Conservation (phyloP, 2,888 invertebrate species). For the Atherix ibis region DNA sequence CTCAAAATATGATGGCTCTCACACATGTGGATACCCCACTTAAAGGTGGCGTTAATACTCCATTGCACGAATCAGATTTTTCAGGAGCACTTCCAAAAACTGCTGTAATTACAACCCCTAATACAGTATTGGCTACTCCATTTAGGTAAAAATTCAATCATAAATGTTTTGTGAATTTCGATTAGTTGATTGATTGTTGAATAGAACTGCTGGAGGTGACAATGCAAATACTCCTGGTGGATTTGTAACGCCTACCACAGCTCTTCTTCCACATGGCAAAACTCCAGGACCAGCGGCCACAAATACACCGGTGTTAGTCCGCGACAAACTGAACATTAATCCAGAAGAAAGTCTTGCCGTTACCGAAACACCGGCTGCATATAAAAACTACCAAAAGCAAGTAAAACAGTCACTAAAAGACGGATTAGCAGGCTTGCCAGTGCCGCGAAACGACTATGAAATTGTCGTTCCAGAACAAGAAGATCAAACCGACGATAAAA, state of each 20-base stretch:
- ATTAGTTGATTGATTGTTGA: too few species aligned
- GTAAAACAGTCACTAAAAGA: constrained; percentile 58
- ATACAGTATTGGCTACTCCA: constrained; percentile 78
- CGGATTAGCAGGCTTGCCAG: constrained; percentile 67
- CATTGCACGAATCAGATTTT: constrained; percentile 79
- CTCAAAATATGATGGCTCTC: constrained; percentile 96
- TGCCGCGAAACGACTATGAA: constrained; percentile 94
- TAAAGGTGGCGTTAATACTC: constrained; percentile 91
- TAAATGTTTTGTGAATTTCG: constrained; percentile 17
- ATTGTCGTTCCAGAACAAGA: constrained; percentile 89
- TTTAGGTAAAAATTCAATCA: too few species aligned
- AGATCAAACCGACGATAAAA: constrained; percentile 34
- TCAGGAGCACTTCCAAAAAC: constrained; percentile 63
- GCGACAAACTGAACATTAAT: constrained; percentile 93
- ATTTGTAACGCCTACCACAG: constrained; percentile 39
- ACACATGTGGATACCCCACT: constrained; percentile 96
- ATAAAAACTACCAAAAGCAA: constrained; percentile 52
- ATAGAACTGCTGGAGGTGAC: constrained; percentile 48
- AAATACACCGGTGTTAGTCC: constrained; percentile 56
- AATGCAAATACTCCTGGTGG: constrained; percentile 46
- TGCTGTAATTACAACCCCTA: constrained; percentile 64
- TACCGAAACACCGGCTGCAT: constrained; percentile 53
- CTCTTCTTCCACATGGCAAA: constrained; percentile 31
- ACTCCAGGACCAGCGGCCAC: constrained; percentile 11
- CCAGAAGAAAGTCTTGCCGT: constrained; percentile 62